Percentiles rank a stretch among this genome's conserved stretches.
Evolutionary conservation across 2,888 invertebrate genomes (phyloP).

Genomic region (Noctua janthina): DNA sequence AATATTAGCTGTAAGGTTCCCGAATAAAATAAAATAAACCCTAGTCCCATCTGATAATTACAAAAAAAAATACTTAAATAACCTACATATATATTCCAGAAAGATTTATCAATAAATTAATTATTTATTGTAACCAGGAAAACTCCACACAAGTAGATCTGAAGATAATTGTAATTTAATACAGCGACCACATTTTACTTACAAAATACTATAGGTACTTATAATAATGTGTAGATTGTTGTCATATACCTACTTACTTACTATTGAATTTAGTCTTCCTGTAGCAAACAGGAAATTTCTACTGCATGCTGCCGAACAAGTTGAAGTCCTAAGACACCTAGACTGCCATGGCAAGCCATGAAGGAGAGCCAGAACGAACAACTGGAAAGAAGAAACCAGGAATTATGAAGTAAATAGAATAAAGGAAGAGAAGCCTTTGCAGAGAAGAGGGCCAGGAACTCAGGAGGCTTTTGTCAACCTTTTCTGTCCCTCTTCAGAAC

Average conservation of each 20-base stretch:
- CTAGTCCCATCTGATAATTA: background rate
- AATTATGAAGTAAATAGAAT: background rate
- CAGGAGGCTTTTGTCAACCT: background rate
- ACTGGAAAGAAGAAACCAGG: background rate
- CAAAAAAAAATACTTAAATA: background rate
- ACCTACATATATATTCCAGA: conserved; percentile 1
- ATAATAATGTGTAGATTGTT: background rate
- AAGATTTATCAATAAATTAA: conserved; percentile 36
- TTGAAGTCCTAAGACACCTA: background rate
- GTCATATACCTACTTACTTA: background rate
- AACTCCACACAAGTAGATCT: conserved; percentile 10
- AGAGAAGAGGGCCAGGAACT: background rate
- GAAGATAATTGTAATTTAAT: conserved; percentile 1
- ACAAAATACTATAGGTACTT: background rate
- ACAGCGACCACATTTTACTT: background rate
- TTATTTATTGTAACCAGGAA: conserved; percentile 31
- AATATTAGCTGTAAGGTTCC: too few species aligned
- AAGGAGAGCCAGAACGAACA: background rate
- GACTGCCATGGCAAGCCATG: background rate
- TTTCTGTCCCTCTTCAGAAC: background rate
- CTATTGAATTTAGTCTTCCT: background rate
- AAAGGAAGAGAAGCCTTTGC: background rate
- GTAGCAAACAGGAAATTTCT: background rate
- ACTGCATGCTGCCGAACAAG: background rate
- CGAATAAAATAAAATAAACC: too few species aligned